Base-by-base conservation (phyloP, 2,797 vertebrate genomes). In the Myripristis murdjan region DNA sequence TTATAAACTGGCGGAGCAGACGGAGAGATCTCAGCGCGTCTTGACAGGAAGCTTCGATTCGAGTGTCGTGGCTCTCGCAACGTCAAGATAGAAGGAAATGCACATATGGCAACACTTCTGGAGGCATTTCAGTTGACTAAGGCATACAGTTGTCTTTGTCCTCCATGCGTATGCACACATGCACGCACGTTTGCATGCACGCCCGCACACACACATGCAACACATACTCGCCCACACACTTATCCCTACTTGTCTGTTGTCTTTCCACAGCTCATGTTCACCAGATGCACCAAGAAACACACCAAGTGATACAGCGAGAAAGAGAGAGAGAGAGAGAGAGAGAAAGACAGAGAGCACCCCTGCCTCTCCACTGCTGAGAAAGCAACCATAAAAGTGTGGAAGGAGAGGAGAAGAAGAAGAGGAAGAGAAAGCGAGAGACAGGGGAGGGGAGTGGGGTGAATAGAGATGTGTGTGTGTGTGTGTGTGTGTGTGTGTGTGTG, bases 211-310 rank as follows among this genome's bases (percentile, higher is more conserved):
- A 9, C 58, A 57, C 28, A 3, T 23, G 24, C 3, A 24, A 1
- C 53, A 58, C 33, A 43, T 58, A 60, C 58, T 47, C 58, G 47
- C 43, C 52, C 68, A 75, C 71, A 71, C 88, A 73, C 64, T 74
- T 70, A 73, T 81, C 72, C 79, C 85, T 85, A 82, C 77, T 78
- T 62, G 64, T 86, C 85, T 79, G 76, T 78, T 80, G 84, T 83
- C 77, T 81, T 84, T 89, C 79, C 77, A 85, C 52, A 57, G 75
- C 68, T 90, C 83, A 77, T 90, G 81, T 83, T 83, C 20, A 10
- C 84, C 85, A 90, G 85, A 90, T 88, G 87, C 67, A 79, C 39
- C 28, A 49, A 73, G 73, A 80, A 77, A 78, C 78, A 79, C 75
- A 64, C 70, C 70, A 72, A 68, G 35, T 35, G 37, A 46, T 44